These are phyloP conservation scores for Drosophila persimilis DNA, from an alignment of 1,140 invertebrate genomes.

Conservation along the genomic window DNA sequence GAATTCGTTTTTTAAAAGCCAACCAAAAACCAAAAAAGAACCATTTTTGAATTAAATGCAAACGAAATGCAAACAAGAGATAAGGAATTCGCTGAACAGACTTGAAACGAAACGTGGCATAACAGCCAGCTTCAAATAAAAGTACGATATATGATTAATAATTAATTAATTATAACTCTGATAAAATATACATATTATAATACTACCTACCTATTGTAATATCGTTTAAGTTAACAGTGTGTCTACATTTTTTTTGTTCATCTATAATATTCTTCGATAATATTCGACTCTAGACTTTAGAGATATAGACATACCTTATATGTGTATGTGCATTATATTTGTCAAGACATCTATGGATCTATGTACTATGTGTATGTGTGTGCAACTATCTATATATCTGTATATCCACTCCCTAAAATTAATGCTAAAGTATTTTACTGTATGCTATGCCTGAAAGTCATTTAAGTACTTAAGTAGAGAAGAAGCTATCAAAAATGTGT, in stretches of 20 bases:
- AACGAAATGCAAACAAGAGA: slow-evolving; percentile 29
- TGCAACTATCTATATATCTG: slow-evolving; percentile 18
- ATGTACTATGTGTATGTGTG: slow-evolving; percentile 37
- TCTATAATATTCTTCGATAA: slow-evolving; percentile 55
- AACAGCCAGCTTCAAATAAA: slow-evolving; percentile 39
- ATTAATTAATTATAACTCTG: slow-evolving; percentile 10
- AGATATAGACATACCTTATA: slow-evolving; percentile 28
- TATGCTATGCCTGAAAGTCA: slow-evolving; percentile 66
- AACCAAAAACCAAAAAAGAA: slow-evolving; percentile 42
- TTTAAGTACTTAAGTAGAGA: slow-evolving; percentile 72
- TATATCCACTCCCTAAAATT: slow-evolving; percentile 31
- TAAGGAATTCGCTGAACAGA: slow-evolving; percentile 69
- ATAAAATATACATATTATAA: slow-evolving; percentile 12
- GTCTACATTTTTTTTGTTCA: slow-evolving; percentile 42
- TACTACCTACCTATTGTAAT: slow-evolving; percentile 51
- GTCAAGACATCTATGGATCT: slow-evolving; percentile 49
- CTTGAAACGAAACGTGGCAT: slow-evolving; percentile 36
- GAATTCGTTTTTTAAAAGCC: slow-evolving; percentile 37
- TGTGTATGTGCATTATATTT: slow-evolving; percentile 49
- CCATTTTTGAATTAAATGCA: slow-evolving; percentile 43
- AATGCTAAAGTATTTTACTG: slow-evolving; percentile 70
- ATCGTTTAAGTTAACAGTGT: slow-evolving; percentile 42
- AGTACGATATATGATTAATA: slow-evolving; percentile 23
- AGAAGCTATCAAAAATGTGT: slow-evolving; percentile 35
- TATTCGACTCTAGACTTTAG: slow-evolving; percentile 50